These are phyloP conservation scores for Octopus bimaculoides DNA, from an alignment of 1,140 invertebrate genomes.

Conservation along the genomic window DNA sequence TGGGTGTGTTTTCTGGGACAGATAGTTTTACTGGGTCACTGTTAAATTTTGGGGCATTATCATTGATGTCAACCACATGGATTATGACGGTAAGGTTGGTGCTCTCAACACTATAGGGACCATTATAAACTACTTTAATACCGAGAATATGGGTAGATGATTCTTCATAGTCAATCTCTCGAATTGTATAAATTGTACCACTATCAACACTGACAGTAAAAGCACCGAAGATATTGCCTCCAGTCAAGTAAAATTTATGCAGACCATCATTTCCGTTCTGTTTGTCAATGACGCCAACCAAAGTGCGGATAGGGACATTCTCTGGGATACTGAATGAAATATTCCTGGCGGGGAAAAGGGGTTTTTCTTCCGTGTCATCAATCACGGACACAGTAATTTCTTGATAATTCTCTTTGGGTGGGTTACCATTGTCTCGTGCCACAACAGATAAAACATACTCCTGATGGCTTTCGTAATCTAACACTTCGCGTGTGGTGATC, in stretches of 20 bases:
- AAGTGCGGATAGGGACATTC: slow-evolving; percentile 89
- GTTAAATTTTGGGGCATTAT: slow-evolving; percentile 82
- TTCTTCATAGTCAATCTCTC: slow-evolving; percentile 84
- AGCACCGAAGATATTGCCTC: slow-evolving; percentile 95
- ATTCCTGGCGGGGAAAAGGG: slow-evolving; percentile 54
- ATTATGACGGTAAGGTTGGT: slow-evolving; percentile 77
- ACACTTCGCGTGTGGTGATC: slow-evolving; percentile 79
- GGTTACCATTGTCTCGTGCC: slow-evolving; percentile 78
- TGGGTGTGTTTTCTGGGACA: slow-evolving; percentile 66
- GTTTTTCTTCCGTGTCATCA: slow-evolving; percentile 52
- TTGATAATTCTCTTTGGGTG: slow-evolving; percentile 64
- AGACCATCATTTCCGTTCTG: slow-evolving; percentile 73
- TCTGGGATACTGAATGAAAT: slow-evolving; percentile 84
- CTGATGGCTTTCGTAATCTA: slow-evolving; percentile 87
- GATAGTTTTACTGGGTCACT: slow-evolving; percentile 44
- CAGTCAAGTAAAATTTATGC: slow-evolving; percentile 98
- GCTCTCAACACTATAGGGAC: slow-evolving; percentile 41
- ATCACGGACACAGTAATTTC: slow-evolving; percentile 42
- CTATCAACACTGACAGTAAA: slow-evolving; percentile 97
- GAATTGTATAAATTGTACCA: slow-evolving; percentile 94
- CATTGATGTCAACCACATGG: slow-evolving; percentile 88
- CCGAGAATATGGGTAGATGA: slow-evolving; percentile 66
- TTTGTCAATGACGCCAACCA: slow-evolving; percentile 69
- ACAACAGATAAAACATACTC: slow-evolving; percentile 82
- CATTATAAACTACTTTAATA: slow-evolving; percentile 51